These are phyloP conservation scores for Caenorhabditis elegans DNA, from an alignment of 1,140 invertebrate species.

Conservation along the genomic window WBcel235 BX284602.5:211001-211500, in stretches of 20 bases:
- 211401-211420: slow-evolving; percentile 46
- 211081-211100: slow-evolving; percentile 5
- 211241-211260: too few relatives aligned
- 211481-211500: slow-evolving; percentile 43
- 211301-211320: slow-evolving; percentile 38
- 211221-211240: background rate
- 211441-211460: slow-evolving; percentile 17
- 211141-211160: slow-evolving; percentile 55
- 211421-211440: background rate
- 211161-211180: slow-evolving; percentile 62
- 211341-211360: slow-evolving; percentile 57
- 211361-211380: slow-evolving; percentile 54
- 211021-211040: too few relatives aligned
- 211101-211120: slow-evolving; percentile 57
- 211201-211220: slow-evolving; percentile 50
- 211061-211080: too few relatives aligned
- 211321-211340: slow-evolving; percentile 52
- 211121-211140: slow-evolving; percentile 56
- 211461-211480: slow-evolving; percentile 39
- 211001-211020: too few relatives aligned
- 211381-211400: slow-evolving; percentile 56
- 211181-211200: slow-evolving; percentile 64
- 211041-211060: too few relatives aligned
- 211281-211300: slow-evolving; percentile 24
- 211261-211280: slow-evolving; percentile 59